phyloP scores from a whole-genome alignment of 2,797 vertebrate species.

The Neosilurus mollespiculum region DNA sequence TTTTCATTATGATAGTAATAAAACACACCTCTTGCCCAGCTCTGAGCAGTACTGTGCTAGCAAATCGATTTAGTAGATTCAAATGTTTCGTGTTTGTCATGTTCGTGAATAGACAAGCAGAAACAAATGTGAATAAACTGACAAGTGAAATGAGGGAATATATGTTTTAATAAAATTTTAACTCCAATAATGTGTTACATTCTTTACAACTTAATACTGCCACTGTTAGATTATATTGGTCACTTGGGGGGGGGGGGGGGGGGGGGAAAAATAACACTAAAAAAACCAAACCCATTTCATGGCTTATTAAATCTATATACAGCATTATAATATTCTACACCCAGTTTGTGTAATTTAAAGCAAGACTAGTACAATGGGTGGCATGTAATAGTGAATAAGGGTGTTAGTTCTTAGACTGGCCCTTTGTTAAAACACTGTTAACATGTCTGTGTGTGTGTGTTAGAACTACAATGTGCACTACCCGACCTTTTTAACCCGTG shows the following conservation, averaged over 20 bases:
- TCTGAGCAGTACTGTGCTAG: conserved; percentile 11
- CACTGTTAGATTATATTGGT: conserved; percentile 65
- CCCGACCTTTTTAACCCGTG: conserved; percentile 19
- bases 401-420: neutral
- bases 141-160: conserved; percentile 37
- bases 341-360: neutral
- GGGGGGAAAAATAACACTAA: neutral
- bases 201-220: conserved; percentile 50
- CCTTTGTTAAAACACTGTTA: neutral
- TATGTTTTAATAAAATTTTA: conserved; percentile 57
- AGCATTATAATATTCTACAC: conserved; percentile 46
- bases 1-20: conserved; percentile 79
- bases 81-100: neutral
- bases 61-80: conserved; percentile 4
- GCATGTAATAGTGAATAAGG: neutral
- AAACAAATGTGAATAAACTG: neutral
- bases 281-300: neutral
- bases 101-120: neutral
- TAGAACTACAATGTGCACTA: neutral
- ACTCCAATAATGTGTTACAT: conserved; percentile 53
- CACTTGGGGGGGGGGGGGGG: neutral
- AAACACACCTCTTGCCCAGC: conserved; percentile 64
- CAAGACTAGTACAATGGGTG: no score
- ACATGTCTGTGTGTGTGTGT: conserved; percentile 3
- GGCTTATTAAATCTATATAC: conserved; percentile 44